Evolutionary conservation across 2,797 vertebrate genomes (phyloP).

Genomic region (Silurus lanzhouensis): DNA sequence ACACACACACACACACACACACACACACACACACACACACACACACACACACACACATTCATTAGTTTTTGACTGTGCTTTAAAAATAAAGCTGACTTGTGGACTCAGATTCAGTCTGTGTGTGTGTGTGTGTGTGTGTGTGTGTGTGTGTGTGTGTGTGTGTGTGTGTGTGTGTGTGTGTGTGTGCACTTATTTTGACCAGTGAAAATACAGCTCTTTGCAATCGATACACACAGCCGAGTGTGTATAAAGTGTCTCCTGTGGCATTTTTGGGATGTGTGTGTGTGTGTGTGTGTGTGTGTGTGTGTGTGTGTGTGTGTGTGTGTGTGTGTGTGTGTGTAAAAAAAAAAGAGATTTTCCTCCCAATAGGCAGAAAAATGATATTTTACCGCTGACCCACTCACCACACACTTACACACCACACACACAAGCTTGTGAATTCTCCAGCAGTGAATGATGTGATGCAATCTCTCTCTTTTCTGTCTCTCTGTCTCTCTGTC

Average conservation of each 20-base stretch:
- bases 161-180: background rate
- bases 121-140: background rate
- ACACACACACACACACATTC: conserved; percentile 1
- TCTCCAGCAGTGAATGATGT: background rate
- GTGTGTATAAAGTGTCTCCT: conserved; percentile 9
- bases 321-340: no score
- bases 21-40: conserved; percentile 8
- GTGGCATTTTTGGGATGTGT: conserved; percentile 4
- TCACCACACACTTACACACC: conserved; percentile 19
- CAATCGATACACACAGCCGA: conserved; percentile 8
- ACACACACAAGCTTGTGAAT: conserved; percentile 14
- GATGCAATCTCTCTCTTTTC: background rate
- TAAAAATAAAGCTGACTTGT: background rate
- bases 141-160: background rate
- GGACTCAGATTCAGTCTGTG: background rate
- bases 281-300: background rate
- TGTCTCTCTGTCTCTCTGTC: background rate
- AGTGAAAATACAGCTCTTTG: conserved; percentile 12
- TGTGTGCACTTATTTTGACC: background rate
- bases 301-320: conserved; percentile 44
- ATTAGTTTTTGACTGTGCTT: background rate
- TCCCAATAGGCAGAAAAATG: conserved; percentile 68
- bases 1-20: conserved; percentile 7
- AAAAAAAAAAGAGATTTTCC: conserved; percentile 40
- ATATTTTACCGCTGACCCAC: conserved; percentile 70